A percentile compares a stretch with the other conserved stretches of the same genome.
phyloP scores from a whole-genome alignment of 2,113 vertebrate species.

The Rhinoderma darwinii region DNA sequence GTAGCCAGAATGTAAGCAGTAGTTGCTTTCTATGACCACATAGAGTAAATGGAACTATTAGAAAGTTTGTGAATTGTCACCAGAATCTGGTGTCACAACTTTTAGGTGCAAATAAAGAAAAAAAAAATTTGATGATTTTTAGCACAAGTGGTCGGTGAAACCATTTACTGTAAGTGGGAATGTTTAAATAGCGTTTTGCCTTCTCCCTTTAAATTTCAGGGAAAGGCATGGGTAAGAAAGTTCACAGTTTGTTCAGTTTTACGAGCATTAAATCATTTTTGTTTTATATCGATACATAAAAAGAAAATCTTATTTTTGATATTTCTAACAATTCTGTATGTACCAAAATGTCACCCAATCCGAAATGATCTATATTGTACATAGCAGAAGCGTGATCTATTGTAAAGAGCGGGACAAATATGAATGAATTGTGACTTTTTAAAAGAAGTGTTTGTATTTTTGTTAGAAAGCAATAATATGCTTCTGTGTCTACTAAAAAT shows the following conservation, averaged over 20 bases:
- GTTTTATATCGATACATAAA: neutral
- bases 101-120: neutral
- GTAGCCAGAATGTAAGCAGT: neutral
- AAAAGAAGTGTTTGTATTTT: neutral
- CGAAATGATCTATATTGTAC: neutral
- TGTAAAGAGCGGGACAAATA: neutral
- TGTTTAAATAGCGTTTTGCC: conserved; percentile 11
- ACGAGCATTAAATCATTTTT: conserved; percentile 56
- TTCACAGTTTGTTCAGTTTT: conserved; percentile 47
- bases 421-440: neutral
- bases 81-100: conserved; percentile 48
- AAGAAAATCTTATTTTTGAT: conserved; percentile 21
- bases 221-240: conserved; percentile 7
- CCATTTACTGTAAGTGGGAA: conserved; percentile 9
- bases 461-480: conserved; percentile 31
- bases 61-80: conserved; percentile 25
- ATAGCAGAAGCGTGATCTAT: neutral
- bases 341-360: conserved; percentile 2
- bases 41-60: conserved; percentile 3
- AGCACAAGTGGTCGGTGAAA: neutral
- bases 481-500: neutral
- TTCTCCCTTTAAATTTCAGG: conserved; percentile 41
- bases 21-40: conserved; percentile 14
- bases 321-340: neutral
- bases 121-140: neutral